Evolutionary conservation across 2,113 vertebrate genomes (phyloP), one percentile per base, ranked within the genome.

Genomic region (Hirundichthys speculiger): DNA sequence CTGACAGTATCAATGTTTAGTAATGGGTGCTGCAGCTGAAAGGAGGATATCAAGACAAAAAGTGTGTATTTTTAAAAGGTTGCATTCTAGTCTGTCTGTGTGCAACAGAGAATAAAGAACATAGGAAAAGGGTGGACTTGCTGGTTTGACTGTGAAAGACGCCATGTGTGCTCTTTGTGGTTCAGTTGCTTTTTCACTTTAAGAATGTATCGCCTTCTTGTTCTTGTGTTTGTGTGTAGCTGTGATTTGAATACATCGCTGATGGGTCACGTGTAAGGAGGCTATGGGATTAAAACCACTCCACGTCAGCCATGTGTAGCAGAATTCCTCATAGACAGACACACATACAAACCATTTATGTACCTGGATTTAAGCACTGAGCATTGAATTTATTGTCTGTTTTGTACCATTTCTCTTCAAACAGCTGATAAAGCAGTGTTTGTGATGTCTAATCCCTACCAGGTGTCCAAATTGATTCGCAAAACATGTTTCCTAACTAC

Each of bases 1-100:
- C 63, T 70, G 70, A 64, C 65, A 47, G 39, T 41, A 12, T 77
- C 88, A 83, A 87, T 73, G 76, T 76, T 84, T 72, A 46, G 60
- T 87, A 84, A 79, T 68, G 69, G 77, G 69, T 79, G 38, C 59
- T 41, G 48, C 72, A 64, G 43, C 46, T 50, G 14, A 67, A 48
- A 75, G 38, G 53, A 70, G 67, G 54, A 69, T 69, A 61, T 85
- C 69, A 75, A 76, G 64, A 82, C 41, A 56, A 60, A 42, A 77
- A 60, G 62, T 60, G 24, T 66, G 43, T 60, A 9, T 58, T 46
- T 58, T 63, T 34, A 47, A 25, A 49, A 47, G 42, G 12, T 50
- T 63, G 62, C 64, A 60, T 63, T 51, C 19, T 3, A 4, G 25
- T 60, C n/a, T 58, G 50, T 46, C 5, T 40, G 10, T 21, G 47